These are phyloP conservation scores for Oxyscelio sp. DNA, from an alignment of 2,888 invertebrate species.

Conservation along the genomic window DNA sequence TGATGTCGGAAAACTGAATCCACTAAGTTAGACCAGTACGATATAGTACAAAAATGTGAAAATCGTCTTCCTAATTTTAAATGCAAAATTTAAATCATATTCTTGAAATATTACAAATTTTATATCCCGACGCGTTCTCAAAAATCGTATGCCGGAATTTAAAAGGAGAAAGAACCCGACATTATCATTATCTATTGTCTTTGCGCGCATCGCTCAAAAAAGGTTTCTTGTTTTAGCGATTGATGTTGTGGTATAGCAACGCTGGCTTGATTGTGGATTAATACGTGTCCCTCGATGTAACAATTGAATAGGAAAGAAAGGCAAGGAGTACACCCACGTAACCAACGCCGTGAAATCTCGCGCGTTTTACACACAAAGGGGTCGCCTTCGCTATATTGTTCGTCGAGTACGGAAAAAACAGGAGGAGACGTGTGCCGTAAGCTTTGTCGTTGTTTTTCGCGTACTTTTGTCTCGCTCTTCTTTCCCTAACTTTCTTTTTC, in stretches of 20 bases:
- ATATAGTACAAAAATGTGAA: too few relatives aligned
- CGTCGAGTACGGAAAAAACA: constrained; percentile 47
- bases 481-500: constrained; percentile 20
- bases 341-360: constrained; percentile 72
- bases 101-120: too few relatives aligned
- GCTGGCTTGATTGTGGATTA: constrained; percentile 61
- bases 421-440: constrained; percentile 51
- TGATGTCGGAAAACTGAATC: too few relatives aligned
- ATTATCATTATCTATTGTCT: too few relatives aligned
- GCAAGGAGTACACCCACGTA: constrained; percentile 64
- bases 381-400: constrained; percentile 80
- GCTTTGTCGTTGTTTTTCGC: constrained; percentile 53
- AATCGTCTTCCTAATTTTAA: too few relatives aligned
- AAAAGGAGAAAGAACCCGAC: too few relatives aligned
- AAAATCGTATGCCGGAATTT: too few relatives aligned
- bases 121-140: too few relatives aligned
- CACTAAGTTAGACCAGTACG: too few relatives aligned
- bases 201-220: constrained; percentile 35
- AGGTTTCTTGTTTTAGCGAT: constrained; percentile 32
- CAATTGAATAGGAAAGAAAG: constrained; percentile 68
- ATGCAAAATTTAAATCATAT: too few relatives aligned
- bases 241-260: constrained; percentile 44
- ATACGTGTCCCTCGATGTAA: constrained; percentile 58
- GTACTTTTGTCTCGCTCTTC: constrained; percentile 24
- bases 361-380: constrained; percentile 79